phyloP scores from a whole-genome alignment of 2,797 vertebrate species.

The Percopsis omiscomaycus region DNA sequence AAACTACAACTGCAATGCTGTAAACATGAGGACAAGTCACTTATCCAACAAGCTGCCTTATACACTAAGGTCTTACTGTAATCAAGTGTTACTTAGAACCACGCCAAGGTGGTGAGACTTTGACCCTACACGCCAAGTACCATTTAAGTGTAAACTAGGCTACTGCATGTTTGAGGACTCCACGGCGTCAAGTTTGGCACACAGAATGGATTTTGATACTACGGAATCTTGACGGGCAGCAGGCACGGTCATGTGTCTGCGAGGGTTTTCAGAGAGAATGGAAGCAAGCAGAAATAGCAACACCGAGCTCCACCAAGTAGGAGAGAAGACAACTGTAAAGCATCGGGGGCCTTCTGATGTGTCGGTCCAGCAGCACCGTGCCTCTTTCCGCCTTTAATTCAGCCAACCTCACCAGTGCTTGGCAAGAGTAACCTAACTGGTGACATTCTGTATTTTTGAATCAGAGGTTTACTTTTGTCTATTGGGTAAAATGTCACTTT shows the following conservation, averaged over 20 bases:
- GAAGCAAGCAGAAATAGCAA: slow-evolving; percentile 53
- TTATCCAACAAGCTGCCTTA: neutral
- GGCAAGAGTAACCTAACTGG: slow-evolving; percentile 6
- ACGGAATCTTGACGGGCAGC: slow-evolving; percentile 2
- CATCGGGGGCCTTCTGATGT: neutral
- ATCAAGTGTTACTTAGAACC: neutral
- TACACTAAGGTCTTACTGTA: slow-evolving; percentile 1
- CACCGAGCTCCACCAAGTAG: neutral
- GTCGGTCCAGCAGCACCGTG: neutral
- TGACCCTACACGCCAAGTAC: slow-evolving; percentile 1
- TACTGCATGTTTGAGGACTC: slow-evolving; percentile 2
- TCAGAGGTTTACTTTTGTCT: neutral
- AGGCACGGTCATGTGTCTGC: slow-evolving; percentile 26
- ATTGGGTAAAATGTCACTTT: neutral
- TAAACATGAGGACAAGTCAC: neutral
- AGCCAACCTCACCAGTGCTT: neutral
- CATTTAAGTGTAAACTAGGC: neutral
- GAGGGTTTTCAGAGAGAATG: slow-evolving; percentile 10
- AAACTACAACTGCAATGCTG: slow-evolving; percentile 9
- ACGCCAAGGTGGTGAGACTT: neutral
- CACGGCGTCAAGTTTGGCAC: slow-evolving; percentile 23
- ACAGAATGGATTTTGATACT: slow-evolving; percentile 37
- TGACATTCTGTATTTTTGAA: slow-evolving; percentile 1
- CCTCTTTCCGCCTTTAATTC: slow-evolving; percentile 12
- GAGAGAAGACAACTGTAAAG: neutral